Evolutionary conservation across 2,888 invertebrate genomes (phyloP).

Genomic region (Lycophotia porphyrea): DNA sequence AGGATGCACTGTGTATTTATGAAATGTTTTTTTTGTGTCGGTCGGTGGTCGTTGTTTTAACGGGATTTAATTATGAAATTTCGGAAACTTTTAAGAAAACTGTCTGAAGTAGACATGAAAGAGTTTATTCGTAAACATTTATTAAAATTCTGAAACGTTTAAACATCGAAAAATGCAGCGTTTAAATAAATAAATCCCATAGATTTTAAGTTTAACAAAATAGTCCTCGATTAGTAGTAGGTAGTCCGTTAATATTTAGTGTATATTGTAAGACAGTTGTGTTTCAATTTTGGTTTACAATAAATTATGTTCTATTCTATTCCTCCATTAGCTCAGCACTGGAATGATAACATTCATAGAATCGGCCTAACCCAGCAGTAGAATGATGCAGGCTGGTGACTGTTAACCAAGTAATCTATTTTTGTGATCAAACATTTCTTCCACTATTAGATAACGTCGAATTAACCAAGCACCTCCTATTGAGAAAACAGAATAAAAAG

Average conservation of each 20-base stretch:
- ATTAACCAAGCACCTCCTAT: background rate
- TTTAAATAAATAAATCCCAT: background rate
- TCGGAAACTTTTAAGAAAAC: background rate
- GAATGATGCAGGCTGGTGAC: too few species aligned
- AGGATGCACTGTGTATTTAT: slow-evolving; percentile 42
- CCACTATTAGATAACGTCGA: background rate
- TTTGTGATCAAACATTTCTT: background rate
- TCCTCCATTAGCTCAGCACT: background rate
- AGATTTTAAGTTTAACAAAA: background rate
- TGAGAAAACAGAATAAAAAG: background rate
- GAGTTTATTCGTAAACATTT: background rate
- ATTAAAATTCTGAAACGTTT: background rate
- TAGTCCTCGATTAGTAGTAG: too few species aligned
- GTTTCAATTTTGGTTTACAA: too few species aligned
- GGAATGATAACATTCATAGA: background rate
- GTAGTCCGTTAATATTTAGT: too few species aligned
- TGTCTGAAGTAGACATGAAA: background rate
- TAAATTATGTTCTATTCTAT: too few species aligned
- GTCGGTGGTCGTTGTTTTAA: slow-evolving; percentile 19
- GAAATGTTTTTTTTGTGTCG: background rate
- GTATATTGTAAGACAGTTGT: too few species aligned
- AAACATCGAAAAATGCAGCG: background rate
- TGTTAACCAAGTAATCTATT: background rate
- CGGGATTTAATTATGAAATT: slow-evolving; percentile 19
- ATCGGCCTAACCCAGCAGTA: background rate